phyloP scores from a whole-genome alignment of 2,888 invertebrate species.

The Allacma fusca region DNA sequence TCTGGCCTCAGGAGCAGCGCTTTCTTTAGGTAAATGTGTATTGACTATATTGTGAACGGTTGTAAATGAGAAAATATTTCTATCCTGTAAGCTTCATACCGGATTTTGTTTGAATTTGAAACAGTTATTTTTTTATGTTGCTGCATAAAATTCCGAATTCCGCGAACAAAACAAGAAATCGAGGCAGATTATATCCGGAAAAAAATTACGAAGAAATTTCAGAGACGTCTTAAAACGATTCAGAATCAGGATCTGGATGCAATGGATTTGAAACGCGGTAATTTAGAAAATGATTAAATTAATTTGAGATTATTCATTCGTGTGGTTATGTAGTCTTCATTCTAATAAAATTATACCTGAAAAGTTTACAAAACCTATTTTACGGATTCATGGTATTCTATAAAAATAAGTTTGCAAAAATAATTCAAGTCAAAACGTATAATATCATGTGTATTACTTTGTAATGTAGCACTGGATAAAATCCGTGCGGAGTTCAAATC shows the following conservation, averaged over 20 bases:
- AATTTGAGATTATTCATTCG: no score
- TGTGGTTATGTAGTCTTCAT: no score
- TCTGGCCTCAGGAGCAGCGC: conserved; percentile 70
- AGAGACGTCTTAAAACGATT: conserved; percentile 80
- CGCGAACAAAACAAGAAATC: conserved; percentile 93
- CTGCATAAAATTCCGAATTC: conserved; percentile 88
- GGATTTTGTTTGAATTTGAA: conserved; percentile 33
- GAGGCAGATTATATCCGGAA: conserved; percentile 89
- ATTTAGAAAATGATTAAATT: no score
- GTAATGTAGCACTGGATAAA: conserved; percentile 77
- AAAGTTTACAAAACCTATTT: no score
- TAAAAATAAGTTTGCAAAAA: no score
- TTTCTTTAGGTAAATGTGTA: conserved; percentile 50
- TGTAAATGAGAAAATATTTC: no score
- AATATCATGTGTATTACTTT: no score
- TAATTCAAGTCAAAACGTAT: no score
- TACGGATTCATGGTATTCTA: no score
- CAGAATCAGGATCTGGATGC: conserved; percentile 87
- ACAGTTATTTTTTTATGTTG: conserved; percentile 87
- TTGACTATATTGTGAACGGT: neutral
- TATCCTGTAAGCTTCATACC: no score
- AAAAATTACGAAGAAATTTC: conserved; percentile 82
- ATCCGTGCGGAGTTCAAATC: conserved; percentile 72
- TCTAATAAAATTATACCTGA: no score
- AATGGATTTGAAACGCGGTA: conserved; percentile 79